Base-by-base conservation (phyloP, 2,113 vertebrate species). In the Drymodes brunneopygia region DNA sequence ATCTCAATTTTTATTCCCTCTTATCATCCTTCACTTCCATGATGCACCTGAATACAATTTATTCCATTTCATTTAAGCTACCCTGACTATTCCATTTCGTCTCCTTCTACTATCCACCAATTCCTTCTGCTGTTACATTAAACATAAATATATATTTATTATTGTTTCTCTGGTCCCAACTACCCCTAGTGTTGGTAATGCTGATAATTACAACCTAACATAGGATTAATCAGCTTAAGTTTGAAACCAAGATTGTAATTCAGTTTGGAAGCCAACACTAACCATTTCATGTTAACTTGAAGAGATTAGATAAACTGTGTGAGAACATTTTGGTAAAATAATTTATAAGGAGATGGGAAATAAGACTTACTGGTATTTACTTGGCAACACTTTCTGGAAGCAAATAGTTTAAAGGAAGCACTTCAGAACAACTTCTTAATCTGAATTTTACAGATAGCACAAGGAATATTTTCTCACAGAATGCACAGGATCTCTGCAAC, bases 301-400 rank as follows among this genome's bases (percentile, higher is more conserved):
- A 96, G 72, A 97, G 97, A 95, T 95, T 57, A 96, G 97, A 91
- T 74, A 95, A 92, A 75, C 87, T 70, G 27, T 11, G 40, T 33
- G 50, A 91, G 93, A 97, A 92, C 62, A 54, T 94, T 94, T 96
- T 95, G 69, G 96, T 84, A 81, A 69, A 96, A 82, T 75, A 73
- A 91, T 67, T 11, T 92, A 97, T 96, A 97, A 97, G 88, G 87
- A 95, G 75, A 97, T 77, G 64, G 91, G 60, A 96, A 97, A 88
- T 96, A 96, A 96, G 78, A 97, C 96, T 92, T 94, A 96, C 54
- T 97, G 82, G 93, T 97, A 92, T 98, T 97, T 95, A 97, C 81
- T 88, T 60, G 67, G 93, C 93, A 91, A 81, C 19, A 36, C 88
- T 92, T 89, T 78, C 56, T 75, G 74, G 88, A 97, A 97, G 92